Evolutionary conservation across 2,797 vertebrate species (phyloP).

Genomic region (Girardinus metallicus): DNA sequence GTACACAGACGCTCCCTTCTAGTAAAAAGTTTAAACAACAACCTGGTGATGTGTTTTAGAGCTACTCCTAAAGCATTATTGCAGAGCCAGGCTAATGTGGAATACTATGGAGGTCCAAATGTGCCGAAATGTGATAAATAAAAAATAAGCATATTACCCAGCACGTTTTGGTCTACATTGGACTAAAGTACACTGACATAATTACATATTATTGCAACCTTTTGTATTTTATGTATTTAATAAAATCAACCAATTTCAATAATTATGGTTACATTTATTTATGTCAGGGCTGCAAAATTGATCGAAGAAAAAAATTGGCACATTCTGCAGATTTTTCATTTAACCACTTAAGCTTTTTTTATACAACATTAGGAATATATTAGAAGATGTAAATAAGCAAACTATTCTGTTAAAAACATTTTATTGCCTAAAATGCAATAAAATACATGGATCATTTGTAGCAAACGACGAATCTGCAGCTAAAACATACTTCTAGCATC

Average conservation of each 20-base stretch:
- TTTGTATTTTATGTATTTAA: background rate
- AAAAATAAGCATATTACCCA: background rate
- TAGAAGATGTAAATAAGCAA: too few relatives aligned
- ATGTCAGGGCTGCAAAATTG: background rate
- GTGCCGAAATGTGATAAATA: constrained; percentile 1
- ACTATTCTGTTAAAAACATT: too few relatives aligned
- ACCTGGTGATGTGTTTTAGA: constrained; percentile 30
- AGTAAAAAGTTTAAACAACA: constrained; percentile 31
- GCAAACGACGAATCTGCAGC: too few relatives aligned
- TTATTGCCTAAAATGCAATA: too few relatives aligned
- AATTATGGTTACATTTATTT: background rate
- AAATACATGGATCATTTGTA: too few relatives aligned
- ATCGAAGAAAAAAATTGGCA: too few relatives aligned
- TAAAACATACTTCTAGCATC: too few relatives aligned
- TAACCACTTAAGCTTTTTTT: too few relatives aligned
- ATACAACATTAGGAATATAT: too few relatives aligned
- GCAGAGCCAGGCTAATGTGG: constrained; percentile 53
- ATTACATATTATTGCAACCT: background rate
- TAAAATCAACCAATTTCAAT: background rate
- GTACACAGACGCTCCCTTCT: constrained; percentile 26
- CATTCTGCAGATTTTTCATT: too few relatives aligned
- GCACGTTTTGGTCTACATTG: background rate
- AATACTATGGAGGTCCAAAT: constrained; percentile 2
- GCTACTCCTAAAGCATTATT: constrained; percentile 51
- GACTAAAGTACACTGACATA: background rate